phyloP scores from a whole-genome alignment of 2,113 vertebrate genomes.

The Trogon surrucura region DNA sequence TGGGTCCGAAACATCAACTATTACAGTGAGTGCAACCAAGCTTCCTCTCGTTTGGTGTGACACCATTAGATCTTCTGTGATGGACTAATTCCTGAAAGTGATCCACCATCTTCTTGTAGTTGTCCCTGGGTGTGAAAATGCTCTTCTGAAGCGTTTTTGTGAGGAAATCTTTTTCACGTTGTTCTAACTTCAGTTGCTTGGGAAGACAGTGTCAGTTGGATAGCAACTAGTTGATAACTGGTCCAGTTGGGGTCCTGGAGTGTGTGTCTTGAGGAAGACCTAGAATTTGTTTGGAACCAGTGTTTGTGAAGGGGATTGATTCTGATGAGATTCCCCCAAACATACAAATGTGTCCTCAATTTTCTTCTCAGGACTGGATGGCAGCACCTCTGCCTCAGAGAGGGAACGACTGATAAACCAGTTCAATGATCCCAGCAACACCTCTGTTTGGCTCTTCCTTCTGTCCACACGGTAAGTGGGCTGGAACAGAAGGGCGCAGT shows the following conservation, averaged over 20 bases:
- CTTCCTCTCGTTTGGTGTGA: background rate
- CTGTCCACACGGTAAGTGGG: conserved; percentile 92
- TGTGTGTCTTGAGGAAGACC: background rate
- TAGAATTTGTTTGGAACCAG: background rate
- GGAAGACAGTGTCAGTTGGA: background rate
- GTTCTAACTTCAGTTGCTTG: background rate
- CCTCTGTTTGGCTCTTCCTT: conserved; percentile 89
- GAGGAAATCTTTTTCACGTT: background rate
- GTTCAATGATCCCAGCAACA: conserved; percentile 94
- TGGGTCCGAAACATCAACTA: conserved; percentile 95
- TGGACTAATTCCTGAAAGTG: background rate
- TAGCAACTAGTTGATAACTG: background rate
- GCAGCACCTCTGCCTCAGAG: conserved; percentile 94
- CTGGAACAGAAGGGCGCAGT: background rate
- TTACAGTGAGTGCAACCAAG: conserved; percentile 86
- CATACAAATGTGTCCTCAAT: background rate
- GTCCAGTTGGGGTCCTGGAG: background rate
- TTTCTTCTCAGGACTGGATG: conserved; percentile 87
- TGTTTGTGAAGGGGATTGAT: background rate
- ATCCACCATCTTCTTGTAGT: background rate
- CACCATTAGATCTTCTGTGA: background rate
- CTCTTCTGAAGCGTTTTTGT: background rate
- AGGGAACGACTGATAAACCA: conserved; percentile 97
- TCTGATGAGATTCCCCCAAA: background rate
- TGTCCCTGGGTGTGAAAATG: background rate